Percentiles rank a stretch among this genome's conserved stretches.
phyloP scores from a whole-genome alignment of 2,113 vertebrate genomes.

The Neotoma lepida region DNA sequence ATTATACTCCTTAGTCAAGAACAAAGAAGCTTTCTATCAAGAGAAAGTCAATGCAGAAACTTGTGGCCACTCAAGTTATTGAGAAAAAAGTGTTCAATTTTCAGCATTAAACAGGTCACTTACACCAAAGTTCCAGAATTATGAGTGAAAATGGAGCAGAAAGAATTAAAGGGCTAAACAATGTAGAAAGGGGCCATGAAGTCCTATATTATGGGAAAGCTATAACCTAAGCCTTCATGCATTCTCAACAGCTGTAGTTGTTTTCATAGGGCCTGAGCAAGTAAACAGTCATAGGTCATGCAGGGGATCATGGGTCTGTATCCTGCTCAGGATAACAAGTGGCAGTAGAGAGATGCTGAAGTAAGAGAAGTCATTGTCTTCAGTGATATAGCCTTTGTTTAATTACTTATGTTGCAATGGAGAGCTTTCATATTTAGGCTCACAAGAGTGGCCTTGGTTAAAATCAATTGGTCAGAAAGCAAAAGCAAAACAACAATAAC shows the following conservation, averaged over 20 bases:
- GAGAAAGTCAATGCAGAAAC: neutral
- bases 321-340: fast-evolving
- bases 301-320: neutral
- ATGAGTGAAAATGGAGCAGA: neutral
- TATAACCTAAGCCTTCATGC: neutral
- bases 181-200: neutral
- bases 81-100: neutral
- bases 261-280: neutral
- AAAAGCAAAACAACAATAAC: neutral
- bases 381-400: neutral
- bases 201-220: neutral
- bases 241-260: neutral
- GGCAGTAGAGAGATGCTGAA: neutral
- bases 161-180: neutral
- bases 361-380: neutral
- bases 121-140: neutral
- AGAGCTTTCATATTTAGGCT: neutral
- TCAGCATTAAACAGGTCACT: neutral
- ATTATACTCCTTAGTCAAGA: neutral
- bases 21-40: neutral
- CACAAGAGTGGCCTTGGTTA: neutral
- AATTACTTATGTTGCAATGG: neutral
- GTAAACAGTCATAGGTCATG: no score
- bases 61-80: neutral
- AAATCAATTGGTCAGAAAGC: neutral